Conservation (phyloP, 2,888 invertebrate species). For the Reticulitermes lucifugus region DNA sequence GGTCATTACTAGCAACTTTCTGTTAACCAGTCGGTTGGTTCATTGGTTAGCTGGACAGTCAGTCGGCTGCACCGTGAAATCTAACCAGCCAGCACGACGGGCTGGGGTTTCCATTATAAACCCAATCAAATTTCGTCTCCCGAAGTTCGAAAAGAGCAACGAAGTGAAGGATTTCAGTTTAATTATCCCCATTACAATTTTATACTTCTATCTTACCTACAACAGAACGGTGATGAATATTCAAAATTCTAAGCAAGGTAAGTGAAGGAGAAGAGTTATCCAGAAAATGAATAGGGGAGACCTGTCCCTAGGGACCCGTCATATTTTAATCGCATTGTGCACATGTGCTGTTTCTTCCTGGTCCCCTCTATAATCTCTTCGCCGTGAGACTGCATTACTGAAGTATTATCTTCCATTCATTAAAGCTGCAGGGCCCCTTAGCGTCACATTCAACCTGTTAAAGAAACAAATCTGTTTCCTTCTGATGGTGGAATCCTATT, state of each 20-base stretch:
- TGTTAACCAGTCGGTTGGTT: too few relatives aligned
- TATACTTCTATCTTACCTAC: neutral
- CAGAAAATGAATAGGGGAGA: conserved; percentile 1
- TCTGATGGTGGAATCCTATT: neutral
- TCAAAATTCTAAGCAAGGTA: neutral
- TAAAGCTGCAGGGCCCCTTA: neutral
- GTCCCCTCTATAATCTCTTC: neutral
- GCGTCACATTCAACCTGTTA: neutral
- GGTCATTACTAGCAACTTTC: too few relatives aligned
- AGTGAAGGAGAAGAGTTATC: conserved; percentile 2
- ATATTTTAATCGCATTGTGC: conserved; percentile 21
- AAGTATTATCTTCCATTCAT: conserved; percentile 6
- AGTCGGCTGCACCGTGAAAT: too few relatives aligned
- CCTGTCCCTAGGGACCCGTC: conserved; percentile 13
- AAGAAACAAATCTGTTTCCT: conserved; percentile 3
- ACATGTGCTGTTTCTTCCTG: conserved; percentile 18
- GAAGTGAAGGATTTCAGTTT: neutral
- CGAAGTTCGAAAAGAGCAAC: neutral
- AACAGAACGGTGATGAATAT: conserved; percentile 6
- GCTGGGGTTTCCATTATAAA: too few relatives aligned
- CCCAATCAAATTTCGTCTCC: too few relatives aligned
- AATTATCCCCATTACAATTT: neutral
- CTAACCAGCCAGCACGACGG: too few relatives aligned
- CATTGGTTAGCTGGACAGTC: too few relatives aligned
- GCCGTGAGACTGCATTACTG: neutral